Percentiles rank a stretch among this genome's conserved stretches.
phyloP scores from a whole-genome alignment of 2,797 vertebrate species.

The Acestrorhynchus altus region DNA sequence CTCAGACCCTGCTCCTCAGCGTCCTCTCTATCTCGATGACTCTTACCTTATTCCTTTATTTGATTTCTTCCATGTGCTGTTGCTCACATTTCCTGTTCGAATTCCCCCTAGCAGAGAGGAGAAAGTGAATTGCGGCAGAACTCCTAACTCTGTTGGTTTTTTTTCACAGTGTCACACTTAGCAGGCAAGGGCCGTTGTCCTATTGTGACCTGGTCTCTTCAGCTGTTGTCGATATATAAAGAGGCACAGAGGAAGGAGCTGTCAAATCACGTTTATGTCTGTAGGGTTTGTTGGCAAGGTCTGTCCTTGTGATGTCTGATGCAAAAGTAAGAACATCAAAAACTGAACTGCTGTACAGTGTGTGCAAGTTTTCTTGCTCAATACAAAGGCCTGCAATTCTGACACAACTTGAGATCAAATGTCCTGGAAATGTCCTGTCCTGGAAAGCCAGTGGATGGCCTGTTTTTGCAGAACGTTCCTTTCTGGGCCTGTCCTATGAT shows the following conservation, averaged over 20 bases:
- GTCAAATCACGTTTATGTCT: slow-evolving; percentile 45
- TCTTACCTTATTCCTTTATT: slow-evolving; percentile 57
- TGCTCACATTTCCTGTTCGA: slow-evolving; percentile 59
- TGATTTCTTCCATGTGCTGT: slow-evolving; percentile 52
- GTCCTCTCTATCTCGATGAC: slow-evolving; percentile 54
- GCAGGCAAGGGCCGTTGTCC: slow-evolving; percentile 44
- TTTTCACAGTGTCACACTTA: slow-evolving; percentile 30
- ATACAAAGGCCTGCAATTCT: slow-evolving; percentile 35
- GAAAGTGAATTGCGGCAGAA: slow-evolving; percentile 64
- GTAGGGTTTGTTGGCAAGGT: slow-evolving; percentile 39
- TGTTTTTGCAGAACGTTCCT: slow-evolving; percentile 40
- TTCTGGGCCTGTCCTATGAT: slow-evolving; percentile 18
- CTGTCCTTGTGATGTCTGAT: slow-evolving; percentile 36
- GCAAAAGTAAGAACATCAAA: slow-evolving; percentile 48
- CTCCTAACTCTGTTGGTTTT: slow-evolving; percentile 62
- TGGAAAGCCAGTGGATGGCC: slow-evolving; percentile 38
- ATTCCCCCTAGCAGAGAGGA: slow-evolving; percentile 65
- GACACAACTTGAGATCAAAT: slow-evolving; percentile 26
- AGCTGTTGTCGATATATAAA: slow-evolving; percentile 45
- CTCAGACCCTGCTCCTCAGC: slow-evolving; percentile 63
- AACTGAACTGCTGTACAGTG: slow-evolving; percentile 36
- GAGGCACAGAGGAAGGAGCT: slow-evolving; percentile 36
- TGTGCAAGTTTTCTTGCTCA: slow-evolving; percentile 25
- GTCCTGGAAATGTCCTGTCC: slow-evolving; percentile 43
- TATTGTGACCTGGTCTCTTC: slow-evolving; percentile 45